Base-by-base conservation (phyloP, 2,888 invertebrate genomes). In the Nomada fabriciana region DNA sequence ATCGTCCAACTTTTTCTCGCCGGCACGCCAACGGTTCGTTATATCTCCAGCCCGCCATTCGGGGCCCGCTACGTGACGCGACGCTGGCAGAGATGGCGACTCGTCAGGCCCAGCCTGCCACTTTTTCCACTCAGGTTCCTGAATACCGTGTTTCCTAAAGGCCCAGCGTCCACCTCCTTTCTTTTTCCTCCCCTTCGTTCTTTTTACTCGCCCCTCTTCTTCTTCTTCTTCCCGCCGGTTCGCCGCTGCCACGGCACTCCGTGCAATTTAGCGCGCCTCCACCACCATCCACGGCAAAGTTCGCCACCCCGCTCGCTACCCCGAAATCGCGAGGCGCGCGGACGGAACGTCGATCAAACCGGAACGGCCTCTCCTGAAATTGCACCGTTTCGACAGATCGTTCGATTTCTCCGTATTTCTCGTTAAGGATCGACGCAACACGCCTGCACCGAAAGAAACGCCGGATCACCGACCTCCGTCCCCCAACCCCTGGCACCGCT, bases 1-100 rank as follows among this genome's bases (percentile, higher is more conserved):
- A 88, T 91, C 91, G 91, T 92, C 88, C 91, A 92, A 93, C 93
- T 93, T 94, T 94, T 94, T 94, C 93, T 93, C 93, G 88, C 93
- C 89, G 86, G 82, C 84, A 71, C 75, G 76, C 80, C 89, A 89
- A 87, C 88, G 89, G 83, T 91, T 92, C 88, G 90, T 91, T 90
- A 90, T 90, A 90, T 88, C 86, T 61, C 55, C 61, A 11, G 67
- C 82, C 84, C 82, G 87, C 88, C 87, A 86, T 89, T 90, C 82
- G 85, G 80, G 83, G 83, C 75, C 83, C 80, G 76, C 80, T 87
- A 89, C 85, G 89, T 89, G 88, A 90, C 80, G 88, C 81, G 88
- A 89, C 88, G 91, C 87, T 86, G 87, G 78, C 84, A 74, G 87
- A 88, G 87, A 90, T 89, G 88, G 89, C 91, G 88, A 84, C 87